phyloP scores from a whole-genome alignment of 2,797 vertebrate genomes.

The Myotis pilosus region DNA sequence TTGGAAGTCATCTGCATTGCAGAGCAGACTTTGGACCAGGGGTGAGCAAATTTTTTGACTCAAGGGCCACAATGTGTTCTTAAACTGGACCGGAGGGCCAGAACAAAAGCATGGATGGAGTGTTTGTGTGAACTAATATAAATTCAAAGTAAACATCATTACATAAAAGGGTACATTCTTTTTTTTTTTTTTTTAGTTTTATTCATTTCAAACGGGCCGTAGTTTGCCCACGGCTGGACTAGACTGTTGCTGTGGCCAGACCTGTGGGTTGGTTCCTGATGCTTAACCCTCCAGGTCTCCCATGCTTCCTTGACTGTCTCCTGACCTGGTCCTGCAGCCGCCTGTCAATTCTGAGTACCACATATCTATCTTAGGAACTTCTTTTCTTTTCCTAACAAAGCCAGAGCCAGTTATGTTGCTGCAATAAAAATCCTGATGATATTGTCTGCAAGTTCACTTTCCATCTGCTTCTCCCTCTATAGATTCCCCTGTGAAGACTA shows the following conservation, averaged over 20 bases:
- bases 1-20: neutral
- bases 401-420: slow-evolving; percentile 3
- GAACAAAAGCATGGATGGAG: no score
- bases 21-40: neutral
- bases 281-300: neutral
- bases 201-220: no score
- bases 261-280: neutral
- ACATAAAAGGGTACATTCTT: no score
- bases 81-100: no score
- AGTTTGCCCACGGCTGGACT: neutral
- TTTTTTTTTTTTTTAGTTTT: no score
- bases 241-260: neutral
- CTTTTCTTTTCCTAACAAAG: neutral
- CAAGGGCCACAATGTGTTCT: no score
- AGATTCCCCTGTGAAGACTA: neutral
- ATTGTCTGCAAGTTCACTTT: neutral
- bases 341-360: neutral
- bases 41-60: no score
- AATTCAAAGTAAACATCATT: no score
- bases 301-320: neutral
- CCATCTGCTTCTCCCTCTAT: neutral
- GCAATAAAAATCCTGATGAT: neutral
- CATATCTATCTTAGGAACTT: neutral
- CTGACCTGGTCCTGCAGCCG: neutral
- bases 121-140: no score